phyloP scores from a whole-genome alignment of 2,797 vertebrate genomes.

The Phalloptychus januarius region DNA sequence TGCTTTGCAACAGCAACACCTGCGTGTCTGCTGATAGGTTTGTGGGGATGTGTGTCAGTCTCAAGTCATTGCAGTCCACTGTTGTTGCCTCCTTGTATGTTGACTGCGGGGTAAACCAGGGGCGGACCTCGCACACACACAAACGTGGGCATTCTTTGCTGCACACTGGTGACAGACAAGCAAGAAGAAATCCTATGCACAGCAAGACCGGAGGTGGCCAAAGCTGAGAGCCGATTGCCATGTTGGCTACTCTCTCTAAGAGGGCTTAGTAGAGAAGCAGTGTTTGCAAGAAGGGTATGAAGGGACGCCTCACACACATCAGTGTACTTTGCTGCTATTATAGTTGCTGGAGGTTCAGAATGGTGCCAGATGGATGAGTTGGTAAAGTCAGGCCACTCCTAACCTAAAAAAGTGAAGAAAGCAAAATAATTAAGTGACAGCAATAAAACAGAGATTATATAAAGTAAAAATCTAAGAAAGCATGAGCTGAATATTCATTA shows the following conservation, averaged over 20 bases:
- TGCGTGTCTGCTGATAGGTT: conserved; percentile 95
- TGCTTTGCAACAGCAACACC: conserved; percentile 96
- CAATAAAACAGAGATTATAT: conserved; percentile 3
- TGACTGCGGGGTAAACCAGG: conserved; percentile 98
- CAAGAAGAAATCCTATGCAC: conserved; percentile 77
- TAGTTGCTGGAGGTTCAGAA: conserved; percentile 17
- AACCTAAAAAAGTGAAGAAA: conserved; percentile 74
- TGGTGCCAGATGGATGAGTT: conserved; percentile 27
- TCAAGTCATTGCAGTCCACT: conserved; percentile 97
- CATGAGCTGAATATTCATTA: background rate
- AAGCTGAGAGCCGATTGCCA: conserved; percentile 71
- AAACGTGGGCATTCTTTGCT: conserved; percentile 92
- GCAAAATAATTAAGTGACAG: conserved; percentile 21
- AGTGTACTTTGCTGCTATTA: conserved; percentile 30
- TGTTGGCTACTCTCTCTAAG: conserved; percentile 69
- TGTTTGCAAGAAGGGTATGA: conserved; percentile 49
- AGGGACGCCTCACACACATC: conserved; percentile 66
- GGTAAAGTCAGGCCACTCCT: conserved; percentile 26
- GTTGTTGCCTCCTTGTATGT: conserved; percentile 97
- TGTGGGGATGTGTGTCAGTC: conserved; percentile 89
- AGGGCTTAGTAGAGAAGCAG: conserved; percentile 55
- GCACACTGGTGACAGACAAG: conserved; percentile 70
- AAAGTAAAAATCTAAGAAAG: background rate
- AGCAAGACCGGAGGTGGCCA: conserved; percentile 66
- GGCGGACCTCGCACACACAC: conserved; percentile 95